phyloP scores from a whole-genome alignment of 2,113 vertebrate species.

The Pangasianodon gigas region DNA sequence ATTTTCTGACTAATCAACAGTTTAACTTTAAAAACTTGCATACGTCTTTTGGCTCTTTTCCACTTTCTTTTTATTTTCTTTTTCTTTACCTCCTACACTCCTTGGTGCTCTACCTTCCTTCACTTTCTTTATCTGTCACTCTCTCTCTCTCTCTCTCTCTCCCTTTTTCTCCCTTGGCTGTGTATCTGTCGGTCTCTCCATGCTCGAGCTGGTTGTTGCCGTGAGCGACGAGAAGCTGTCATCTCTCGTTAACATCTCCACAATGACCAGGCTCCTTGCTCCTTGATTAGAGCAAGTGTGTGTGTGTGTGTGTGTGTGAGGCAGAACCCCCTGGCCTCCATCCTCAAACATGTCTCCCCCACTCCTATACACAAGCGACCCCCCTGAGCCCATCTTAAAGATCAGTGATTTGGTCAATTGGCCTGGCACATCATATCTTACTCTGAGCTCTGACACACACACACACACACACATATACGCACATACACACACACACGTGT shows the following conservation, averaged over 20 bases:
- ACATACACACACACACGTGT: background rate
- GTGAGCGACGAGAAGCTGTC: constrained; percentile 77
- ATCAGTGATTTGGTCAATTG: constrained; percentile 84
- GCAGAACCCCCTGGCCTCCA: constrained; percentile 25
- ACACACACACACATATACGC: constrained; percentile 58
- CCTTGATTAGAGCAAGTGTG: constrained; percentile 70
- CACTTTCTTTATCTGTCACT: constrained; percentile 9
- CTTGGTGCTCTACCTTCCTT: constrained; percentile 33
- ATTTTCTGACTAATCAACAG: background rate
- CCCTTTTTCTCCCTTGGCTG: constrained; percentile 58
- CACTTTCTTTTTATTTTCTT: background rate
- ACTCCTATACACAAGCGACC: background rate
- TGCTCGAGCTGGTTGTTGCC: constrained; percentile 81
- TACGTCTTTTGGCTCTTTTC: background rate
- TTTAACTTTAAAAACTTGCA: background rate
- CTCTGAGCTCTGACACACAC: constrained; percentile 64
- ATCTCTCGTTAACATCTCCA: constrained; percentile 76
- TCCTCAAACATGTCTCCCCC: constrained; percentile 11
- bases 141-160: constrained; percentile 5
- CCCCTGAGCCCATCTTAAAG: constrained; percentile 77
- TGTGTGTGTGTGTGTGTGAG: constrained; percentile 26
- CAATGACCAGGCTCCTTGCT: constrained; percentile 72
- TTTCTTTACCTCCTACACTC: constrained; percentile 55
- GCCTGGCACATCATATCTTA: constrained; percentile 75
- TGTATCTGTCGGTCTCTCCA: constrained; percentile 79